These are phyloP conservation scores for Linepithema humile DNA, from an alignment of 1,140 invertebrate species.

Conservation along the genomic window DNA sequence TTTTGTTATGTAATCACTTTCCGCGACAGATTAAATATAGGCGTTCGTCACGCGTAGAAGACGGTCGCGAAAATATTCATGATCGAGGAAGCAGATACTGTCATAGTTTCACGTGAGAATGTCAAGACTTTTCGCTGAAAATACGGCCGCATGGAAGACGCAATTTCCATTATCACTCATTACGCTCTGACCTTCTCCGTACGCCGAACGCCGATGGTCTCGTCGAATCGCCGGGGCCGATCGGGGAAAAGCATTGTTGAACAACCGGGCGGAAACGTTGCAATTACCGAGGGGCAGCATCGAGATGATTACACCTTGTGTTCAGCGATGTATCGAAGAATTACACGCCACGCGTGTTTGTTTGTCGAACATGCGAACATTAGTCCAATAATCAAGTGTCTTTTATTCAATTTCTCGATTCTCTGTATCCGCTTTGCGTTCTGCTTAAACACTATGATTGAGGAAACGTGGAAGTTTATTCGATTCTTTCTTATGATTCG, in stretches of 20 bases:
- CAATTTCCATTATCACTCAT: conserved; percentile 59
- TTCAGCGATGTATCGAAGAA: conserved; percentile 52
- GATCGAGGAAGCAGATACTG: conserved; percentile 31
- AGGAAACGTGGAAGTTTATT: not conserved
- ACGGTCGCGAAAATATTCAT: conserved; percentile 20
- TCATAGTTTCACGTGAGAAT: conserved; percentile 59
- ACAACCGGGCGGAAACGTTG: conserved; percentile 61
- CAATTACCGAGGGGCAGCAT: conserved; percentile 59
- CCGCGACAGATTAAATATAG: not conserved
- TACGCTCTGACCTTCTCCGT: conserved; percentile 57
- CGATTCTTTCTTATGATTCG: not conserved
- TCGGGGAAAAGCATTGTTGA: conserved; percentile 65
- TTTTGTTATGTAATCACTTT: conserved; percentile 3
- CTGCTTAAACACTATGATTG: not conserved
- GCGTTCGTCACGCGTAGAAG: not conserved
- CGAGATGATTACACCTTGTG: conserved; percentile 65
- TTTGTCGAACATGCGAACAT: conserved; percentile 46
- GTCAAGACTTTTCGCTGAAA: conserved; percentile 59
- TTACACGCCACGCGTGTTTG: conserved; percentile 46
- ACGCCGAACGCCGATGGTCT: conserved; percentile 39
- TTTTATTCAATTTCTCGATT: conserved; percentile 40
- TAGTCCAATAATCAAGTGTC: conserved; percentile 39
- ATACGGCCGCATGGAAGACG: conserved; percentile 37
- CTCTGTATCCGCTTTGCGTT: not conserved
- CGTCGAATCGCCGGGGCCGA: conserved; percentile 49